Conservation (phyloP, 2,888 invertebrate species). For the Laothoe populi region DNA sequence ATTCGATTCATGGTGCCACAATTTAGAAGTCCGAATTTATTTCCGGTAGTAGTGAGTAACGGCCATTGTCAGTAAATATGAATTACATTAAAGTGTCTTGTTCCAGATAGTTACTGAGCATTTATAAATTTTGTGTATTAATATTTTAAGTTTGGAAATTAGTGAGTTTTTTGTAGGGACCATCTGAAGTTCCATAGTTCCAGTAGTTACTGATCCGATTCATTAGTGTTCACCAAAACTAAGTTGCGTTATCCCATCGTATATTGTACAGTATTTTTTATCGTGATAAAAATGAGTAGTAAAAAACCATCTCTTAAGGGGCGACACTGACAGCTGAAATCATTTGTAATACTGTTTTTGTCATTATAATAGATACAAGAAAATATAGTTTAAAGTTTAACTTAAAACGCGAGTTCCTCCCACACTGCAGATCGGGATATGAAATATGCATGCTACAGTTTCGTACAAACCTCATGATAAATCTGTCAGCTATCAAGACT, state of each 20-base stretch:
- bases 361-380: background rate
- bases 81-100: background rate
- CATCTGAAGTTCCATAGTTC: too few species aligned
- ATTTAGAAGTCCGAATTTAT: conserved; percentile 8
- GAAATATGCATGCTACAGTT: conserved; percentile 24
- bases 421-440: conserved; percentile 14
- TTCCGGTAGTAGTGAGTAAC: conserved; percentile 5
- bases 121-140: too few species aligned
- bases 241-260: too few species aligned
- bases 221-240: too few species aligned
- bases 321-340: background rate
- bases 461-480: conserved; percentile 21
- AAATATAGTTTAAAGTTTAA: background rate
- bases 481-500: conserved; percentile 22
- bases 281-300: too few species aligned
- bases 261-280: too few species aligned
- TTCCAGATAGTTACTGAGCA: too few species aligned
- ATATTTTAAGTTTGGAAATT: too few species aligned
- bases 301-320: too few species aligned
- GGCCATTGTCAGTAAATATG: background rate
- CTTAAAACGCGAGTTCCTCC: conserved; percentile 11
- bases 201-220: too few species aligned
- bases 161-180: too few species aligned
- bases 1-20: background rate
- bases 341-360: background rate